phyloP scores from a whole-genome alignment of 2,797 vertebrate species.

The Podarcis lilfordi region DNA sequence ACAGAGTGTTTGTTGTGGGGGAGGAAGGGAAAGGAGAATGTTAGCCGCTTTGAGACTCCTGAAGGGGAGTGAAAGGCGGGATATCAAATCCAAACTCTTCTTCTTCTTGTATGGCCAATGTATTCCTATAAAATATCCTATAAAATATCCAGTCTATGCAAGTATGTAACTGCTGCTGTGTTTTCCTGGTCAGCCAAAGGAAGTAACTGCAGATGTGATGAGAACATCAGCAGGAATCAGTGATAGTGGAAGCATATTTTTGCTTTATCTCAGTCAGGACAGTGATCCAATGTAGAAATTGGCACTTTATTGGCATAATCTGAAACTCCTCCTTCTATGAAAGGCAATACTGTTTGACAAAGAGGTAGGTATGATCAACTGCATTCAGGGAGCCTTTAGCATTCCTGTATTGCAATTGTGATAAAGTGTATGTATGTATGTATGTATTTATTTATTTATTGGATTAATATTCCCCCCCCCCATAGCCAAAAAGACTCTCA shows the following conservation, averaged over 20 bases:
- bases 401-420: no score
- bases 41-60: no score
- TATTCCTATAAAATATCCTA: neutral
- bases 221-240: neutral
- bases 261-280: neutral
- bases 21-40: no score
- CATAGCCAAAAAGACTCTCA: no score
- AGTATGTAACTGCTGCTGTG: neutral
- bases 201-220: neutral
- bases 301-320: neutral
- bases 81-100: no score
- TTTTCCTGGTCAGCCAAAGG: neutral
- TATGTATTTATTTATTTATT: no score
- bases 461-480: no score
- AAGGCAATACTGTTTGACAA: neutral
- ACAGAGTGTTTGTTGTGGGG: no score
- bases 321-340: neutral
- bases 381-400: neutral
- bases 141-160: neutral
- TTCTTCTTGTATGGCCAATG: neutral
- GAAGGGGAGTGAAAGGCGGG: no score
- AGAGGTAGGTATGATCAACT: neutral
- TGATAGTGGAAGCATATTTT: neutral
- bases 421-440: no score
- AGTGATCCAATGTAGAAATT: neutral